These are phyloP conservation scores for Mandrillus leucophaeus DNA, from an alignment of 2,113 vertebrate genomes.

Conservation along the genomic window DNA sequence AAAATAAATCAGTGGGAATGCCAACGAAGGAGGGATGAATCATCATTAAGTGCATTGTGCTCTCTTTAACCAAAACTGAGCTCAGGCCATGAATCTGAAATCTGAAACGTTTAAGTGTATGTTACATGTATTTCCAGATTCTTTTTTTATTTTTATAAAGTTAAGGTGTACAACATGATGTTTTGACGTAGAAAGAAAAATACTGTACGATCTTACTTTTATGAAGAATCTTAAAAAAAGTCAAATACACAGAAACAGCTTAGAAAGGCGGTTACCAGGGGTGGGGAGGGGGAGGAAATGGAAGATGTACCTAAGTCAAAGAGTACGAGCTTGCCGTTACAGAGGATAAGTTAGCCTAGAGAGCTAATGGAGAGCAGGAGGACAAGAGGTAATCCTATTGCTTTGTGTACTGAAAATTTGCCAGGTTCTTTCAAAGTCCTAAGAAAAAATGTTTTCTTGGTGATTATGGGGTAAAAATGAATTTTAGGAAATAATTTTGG, in stretches of 20 bases:
- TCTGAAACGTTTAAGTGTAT: neutral
- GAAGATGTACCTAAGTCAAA: neutral
- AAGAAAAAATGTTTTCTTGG: neutral
- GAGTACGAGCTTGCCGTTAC: neutral
- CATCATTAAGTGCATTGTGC: neutral
- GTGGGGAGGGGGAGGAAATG: neutral
- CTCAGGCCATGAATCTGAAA: neutral
- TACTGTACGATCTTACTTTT: neutral
- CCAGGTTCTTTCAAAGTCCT: neutral
- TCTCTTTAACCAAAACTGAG: neutral
- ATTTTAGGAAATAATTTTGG: constrained; percentile 17
- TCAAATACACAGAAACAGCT: neutral
- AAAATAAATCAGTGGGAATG: neutral
- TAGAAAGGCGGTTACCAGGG: neutral
- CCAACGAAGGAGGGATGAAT: neutral
- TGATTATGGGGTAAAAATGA: neutral
- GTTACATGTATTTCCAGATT: neutral
- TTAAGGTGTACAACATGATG: neutral
- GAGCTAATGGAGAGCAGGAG: neutral
- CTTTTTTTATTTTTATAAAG: neutral
- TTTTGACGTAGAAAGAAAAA: neutral
- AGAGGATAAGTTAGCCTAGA: neutral
- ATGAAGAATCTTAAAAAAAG: neutral
- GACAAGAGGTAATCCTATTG: neutral
- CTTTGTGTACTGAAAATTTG: neutral